These are phyloP conservation scores for Bombus haemorrhoidalis DNA, from an alignment of 1,140 invertebrate genomes.

Conservation along the genomic window DNA sequence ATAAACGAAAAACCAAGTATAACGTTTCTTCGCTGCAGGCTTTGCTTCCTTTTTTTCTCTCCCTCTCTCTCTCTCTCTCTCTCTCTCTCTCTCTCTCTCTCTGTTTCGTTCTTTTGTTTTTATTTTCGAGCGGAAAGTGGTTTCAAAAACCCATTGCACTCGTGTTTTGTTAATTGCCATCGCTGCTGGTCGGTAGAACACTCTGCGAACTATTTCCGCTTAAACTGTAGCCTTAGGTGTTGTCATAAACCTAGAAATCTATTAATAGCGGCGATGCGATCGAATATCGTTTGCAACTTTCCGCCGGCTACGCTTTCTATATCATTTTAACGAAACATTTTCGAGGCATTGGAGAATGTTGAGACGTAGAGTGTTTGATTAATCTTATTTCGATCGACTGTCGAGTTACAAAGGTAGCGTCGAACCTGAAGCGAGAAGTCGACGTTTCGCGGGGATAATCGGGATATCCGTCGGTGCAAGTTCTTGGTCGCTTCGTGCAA, in stretches of 20 bases:
- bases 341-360: not conserved
- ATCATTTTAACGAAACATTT: not conserved
- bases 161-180: not conserved
- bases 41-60: not conserved
- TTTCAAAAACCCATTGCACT: not conserved
- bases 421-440: not conserved
- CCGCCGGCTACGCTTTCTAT: not conserved
- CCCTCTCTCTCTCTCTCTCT: too few species aligned
- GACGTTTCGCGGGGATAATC: conserved; percentile 1
- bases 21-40: too few species aligned
- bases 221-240: not conserved
- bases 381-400: not conserved
- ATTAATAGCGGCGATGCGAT: not conserved
- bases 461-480: not conserved
- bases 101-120: not conserved
- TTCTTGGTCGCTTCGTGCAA: too few species aligned
- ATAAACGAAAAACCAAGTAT: not conserved
- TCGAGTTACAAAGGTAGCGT: not conserved
- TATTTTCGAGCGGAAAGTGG: not conserved
- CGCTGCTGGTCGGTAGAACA: not conserved
- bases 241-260: not conserved
- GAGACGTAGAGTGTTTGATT: not conserved
- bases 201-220: not conserved
- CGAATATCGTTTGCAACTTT: not conserved
- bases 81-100: not conserved